Conservation (phyloP, 2,888 invertebrate species). For the Hecatera dysodea region DNA sequence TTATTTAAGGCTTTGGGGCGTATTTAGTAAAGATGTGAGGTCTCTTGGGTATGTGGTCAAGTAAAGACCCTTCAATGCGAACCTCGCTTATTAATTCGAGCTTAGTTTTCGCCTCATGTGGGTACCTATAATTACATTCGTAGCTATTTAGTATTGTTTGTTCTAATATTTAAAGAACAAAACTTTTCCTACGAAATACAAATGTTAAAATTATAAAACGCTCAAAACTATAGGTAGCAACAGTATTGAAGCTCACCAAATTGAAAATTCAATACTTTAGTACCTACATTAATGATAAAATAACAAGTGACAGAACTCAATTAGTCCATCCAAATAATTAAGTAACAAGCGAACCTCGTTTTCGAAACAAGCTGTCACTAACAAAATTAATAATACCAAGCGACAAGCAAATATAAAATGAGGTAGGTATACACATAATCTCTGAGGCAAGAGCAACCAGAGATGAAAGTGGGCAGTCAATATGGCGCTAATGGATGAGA, state of each 20-base stretch:
- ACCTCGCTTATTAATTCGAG: conserved; percentile 33
- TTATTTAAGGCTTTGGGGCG: conserved; percentile 27
- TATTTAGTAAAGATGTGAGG: conserved; percentile 19
- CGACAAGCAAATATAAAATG: conserved; percentile 49
- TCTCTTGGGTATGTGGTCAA: conserved; percentile 11
- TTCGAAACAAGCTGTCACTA: conserved; percentile 47
- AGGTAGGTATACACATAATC: conserved; percentile 54
- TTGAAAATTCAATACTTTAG: conserved; percentile 20
- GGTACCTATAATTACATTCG: background rate
- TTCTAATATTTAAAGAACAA: background rate
- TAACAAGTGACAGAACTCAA: conserved; percentile 34
- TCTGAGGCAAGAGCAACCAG: conserved; percentile 36
- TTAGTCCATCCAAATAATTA: conserved; percentile 46
- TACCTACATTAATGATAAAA: conserved; percentile 2
- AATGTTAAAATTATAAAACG: background rate
- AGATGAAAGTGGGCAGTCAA: conserved; percentile 63
- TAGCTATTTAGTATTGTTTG: background rate
- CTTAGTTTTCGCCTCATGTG: conserved; percentile 14
- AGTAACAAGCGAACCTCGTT: conserved; percentile 37
- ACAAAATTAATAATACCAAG: conserved; percentile 49
- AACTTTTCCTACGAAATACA: background rate
- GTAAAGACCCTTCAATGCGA: conserved; percentile 37
- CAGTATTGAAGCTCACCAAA: conserved; percentile 3
- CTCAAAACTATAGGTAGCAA: background rate
- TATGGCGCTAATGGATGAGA: conserved; percentile 69